Conservation (phyloP, 1,140 invertebrate species). For the Drosophila lowei region DNA sequence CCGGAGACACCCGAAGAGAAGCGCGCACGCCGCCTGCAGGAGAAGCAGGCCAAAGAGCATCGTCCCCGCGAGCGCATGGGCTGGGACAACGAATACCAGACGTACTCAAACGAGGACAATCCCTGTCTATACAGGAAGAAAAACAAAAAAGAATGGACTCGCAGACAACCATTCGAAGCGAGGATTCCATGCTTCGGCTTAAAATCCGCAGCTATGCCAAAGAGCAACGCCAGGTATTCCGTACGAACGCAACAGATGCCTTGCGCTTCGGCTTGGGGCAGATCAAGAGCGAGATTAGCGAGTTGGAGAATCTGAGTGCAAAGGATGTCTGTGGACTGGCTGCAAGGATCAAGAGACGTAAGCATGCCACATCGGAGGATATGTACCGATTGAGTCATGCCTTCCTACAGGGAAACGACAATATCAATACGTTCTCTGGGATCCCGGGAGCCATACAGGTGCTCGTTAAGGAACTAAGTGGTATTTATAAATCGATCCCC, state of each 20-base stretch:
- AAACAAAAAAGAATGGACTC: too few relatives aligned
- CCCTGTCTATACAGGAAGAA: too few relatives aligned
- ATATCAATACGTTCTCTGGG: constrained; percentile 64
- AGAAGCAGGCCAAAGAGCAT: constrained; percentile 96
- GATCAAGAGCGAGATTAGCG: constrained; percentile 56
- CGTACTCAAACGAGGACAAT: constrained; percentile 99
- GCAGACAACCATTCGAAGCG: neutral
- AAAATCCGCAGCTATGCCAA: constrained; percentile 62
- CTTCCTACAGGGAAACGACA: constrained; percentile 64
- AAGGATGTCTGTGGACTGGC: constrained; percentile 70
- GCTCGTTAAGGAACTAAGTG: constrained; percentile 72
- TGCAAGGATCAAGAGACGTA: constrained; percentile 69
- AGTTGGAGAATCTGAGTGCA: constrained; percentile 59
- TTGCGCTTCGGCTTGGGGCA: constrained; percentile 73
- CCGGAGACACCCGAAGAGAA: constrained; percentile 98
- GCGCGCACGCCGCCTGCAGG: constrained; percentile 91
- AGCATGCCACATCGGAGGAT: constrained; percentile 73
- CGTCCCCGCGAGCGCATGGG: constrained; percentile 95
- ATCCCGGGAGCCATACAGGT: constrained; percentile 69
- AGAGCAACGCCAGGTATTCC: constrained; percentile 48
- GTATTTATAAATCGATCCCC: constrained; percentile 11
- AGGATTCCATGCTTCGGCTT: constrained; percentile 30
- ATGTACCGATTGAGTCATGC: constrained; percentile 70
- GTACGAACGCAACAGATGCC: constrained; percentile 56
- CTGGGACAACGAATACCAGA: constrained; percentile 97